phyloP scores from a whole-genome alignment of 2,888 invertebrate genomes.

The Caenorhabditis japonica region DNA sequence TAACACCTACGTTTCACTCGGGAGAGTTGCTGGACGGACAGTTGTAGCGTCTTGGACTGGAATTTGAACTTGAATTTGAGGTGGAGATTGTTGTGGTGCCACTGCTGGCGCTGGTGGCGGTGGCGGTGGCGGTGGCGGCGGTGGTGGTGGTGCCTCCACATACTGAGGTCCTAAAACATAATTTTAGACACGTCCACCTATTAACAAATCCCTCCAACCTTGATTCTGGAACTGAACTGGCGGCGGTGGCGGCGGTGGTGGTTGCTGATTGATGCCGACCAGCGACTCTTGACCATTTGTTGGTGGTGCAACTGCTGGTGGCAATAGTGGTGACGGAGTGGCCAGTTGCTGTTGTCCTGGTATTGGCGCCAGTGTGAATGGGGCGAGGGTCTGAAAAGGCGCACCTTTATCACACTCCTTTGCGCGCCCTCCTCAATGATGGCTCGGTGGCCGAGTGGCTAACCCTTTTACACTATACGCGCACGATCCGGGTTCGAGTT shows the following conservation, averaged over 20 bases:
- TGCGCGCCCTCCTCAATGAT: too few species aligned
- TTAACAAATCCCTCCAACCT: background rate
- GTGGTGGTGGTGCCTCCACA: conserved; percentile 30
- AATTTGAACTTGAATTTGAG: conserved; percentile 28
- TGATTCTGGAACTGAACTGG: conserved; percentile 2
- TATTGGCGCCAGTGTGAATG: conserved; percentile 50
- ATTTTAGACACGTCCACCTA: too few species aligned
- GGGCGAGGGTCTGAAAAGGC: conserved; percentile 40
- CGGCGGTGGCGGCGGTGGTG: conserved; percentile 32
- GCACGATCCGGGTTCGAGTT: too few species aligned
- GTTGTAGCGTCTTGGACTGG: conserved; percentile 41
- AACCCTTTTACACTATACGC: too few species aligned
- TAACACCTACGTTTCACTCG: conserved; percentile 56
- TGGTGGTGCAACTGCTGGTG: conserved; percentile 47
- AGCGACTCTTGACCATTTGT: conserved; percentile 55
- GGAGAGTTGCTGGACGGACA: conserved; percentile 44
- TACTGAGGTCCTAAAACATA: conserved; percentile 14
- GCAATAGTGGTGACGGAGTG: conserved; percentile 36
- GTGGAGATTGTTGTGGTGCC: conserved; percentile 31
- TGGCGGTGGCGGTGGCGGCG: conserved; percentile 18
- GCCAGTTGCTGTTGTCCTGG: conserved; percentile 20
- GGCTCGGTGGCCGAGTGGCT: too few species aligned
- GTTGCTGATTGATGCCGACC: conserved; percentile 47
- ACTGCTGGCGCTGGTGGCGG: conserved; percentile 45
- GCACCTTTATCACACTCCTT: too few species aligned